Base-by-base conservation (phyloP, 2,113 vertebrate genomes). In the Cyprinodon tularosa region DNA sequence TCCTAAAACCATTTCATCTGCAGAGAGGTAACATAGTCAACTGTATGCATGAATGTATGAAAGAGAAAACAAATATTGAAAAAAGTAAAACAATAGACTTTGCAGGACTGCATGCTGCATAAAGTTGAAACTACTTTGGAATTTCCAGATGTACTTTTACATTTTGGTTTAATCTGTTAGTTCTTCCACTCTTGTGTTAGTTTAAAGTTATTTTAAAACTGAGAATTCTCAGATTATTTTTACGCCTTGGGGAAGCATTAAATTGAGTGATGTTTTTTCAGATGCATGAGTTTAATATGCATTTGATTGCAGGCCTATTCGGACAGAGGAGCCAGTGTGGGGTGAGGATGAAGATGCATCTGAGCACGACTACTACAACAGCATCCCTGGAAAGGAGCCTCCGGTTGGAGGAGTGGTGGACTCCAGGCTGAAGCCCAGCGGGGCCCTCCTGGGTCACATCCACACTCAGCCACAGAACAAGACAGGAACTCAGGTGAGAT, bases 331-430 rank as follows among this genome's bases (percentile, higher is more conserved):
- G 36, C 92, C 93, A 0, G 84, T 93, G 4, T 98, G 96, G 97
- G 96, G 94, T 2, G 96, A 96, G 0, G 96, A 98, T 0, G 97
- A 98, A 0, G 94, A 86, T 0, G 36, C 85, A 0, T 80, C 86
- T 0, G 96, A 96, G 7, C 98, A 97, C 0, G 89, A 96, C 70
- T 99, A 99, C 87, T 99, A 99, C 93, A 99, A 99, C 93, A 98
- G 97, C 90, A 96, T 99, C 84, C 98, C 97, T 0, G 98, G 98
- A 7, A 99, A 99, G 84, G 96, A 98, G 91, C 98, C 98, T 0
- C 98, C 97, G 0, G 90, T 81, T 0, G 98, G 98, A 0, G 97
- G 97, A 0, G 73, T 99, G 42, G 93, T 99, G 67, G 97, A 99
- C 88, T 96, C 96, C 20, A 93, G 98, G 29, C 93, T 97, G 20